These are phyloP conservation scores for Falco columbarius DNA, from an alignment of 2,797 vertebrate genomes.

Conservation along the genomic window DNA sequence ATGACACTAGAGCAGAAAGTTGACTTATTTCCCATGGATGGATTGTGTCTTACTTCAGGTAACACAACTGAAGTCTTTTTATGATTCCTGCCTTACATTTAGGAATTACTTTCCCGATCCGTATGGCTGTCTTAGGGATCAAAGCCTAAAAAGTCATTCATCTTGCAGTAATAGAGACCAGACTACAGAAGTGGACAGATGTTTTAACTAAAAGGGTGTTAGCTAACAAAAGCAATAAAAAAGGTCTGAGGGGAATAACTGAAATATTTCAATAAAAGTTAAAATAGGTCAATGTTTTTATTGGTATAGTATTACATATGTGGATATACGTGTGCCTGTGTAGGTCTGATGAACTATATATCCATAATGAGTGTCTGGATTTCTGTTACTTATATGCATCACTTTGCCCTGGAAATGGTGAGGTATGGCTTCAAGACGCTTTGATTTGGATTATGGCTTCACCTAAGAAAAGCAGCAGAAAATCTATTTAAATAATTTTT, in stretches of 20 bases:
- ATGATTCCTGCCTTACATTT: neutral
- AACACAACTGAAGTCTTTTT: neutral
- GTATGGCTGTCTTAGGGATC: neutral
- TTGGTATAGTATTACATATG: neutral
- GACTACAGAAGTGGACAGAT: neutral
- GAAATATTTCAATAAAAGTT: neutral
- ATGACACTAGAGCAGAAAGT: neutral
- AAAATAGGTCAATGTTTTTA: neutral
- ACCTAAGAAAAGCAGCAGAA: neutral
- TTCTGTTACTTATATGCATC: neutral
- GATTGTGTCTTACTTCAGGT: neutral
- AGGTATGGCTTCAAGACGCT: neutral
- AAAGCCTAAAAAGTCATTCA: neutral
- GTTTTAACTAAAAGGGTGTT: neutral
- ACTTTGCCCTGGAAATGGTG: neutral
- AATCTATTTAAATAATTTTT: neutral
- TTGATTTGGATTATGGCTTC: neutral
- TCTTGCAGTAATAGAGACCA: neutral
- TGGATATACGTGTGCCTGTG: rapidly evolving
- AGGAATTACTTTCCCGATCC: neutral
- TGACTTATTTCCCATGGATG: neutral
- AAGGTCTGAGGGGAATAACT: neutral
- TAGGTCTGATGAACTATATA: neutral
- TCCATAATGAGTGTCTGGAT: rapidly evolving
- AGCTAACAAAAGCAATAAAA: neutral